Evolutionary conservation across 2,113 vertebrate species (phyloP), one percentile per base, ranked within the genome.

Genomic region (Vidua macroura): DNA sequence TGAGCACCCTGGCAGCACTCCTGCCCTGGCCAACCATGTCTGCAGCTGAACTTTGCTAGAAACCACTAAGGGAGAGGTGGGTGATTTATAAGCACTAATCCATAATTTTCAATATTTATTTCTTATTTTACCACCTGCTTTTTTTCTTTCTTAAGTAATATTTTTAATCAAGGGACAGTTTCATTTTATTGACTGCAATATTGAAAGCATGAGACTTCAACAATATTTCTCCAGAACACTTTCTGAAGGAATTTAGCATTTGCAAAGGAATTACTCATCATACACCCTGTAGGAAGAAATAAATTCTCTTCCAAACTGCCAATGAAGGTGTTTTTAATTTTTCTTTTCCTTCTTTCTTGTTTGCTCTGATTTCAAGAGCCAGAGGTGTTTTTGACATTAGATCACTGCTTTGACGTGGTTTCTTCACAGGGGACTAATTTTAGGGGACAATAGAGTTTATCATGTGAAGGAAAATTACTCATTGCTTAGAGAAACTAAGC

Each of bases 361-460:
- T 96, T 94, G 72, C 91, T 86, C 79, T 86, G 37, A 33, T 76
- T 96, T 95, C 48, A 43, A 81, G 60, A 86, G 60, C 72, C 90
- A 86, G 87, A 83, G 85, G 86, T 86, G 60, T 67, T 96, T 96
- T 83, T 94, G 82, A 78, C 68, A 90, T 93, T 88, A 93, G 85
- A 97, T 94, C 75, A 93, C 20, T 95, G 55, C 72, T 76, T 92
- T 96, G 94, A 93, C 25, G 44, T 96, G 75, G 37, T 94, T 95
- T 91, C 89, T 95, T 95, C 85, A 94, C 39, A 88, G 87, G 90
- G 75, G 87, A 80, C 78, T 93, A 90, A 90, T 96, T 95, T 95
- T 91, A 85, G 68, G 37, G 75, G 68, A 72, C 92, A 95, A 60
- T 51, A 58, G 79, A 94, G 73, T 94, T 96, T 90, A 96, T 90